Conservation (phyloP, 2,797 vertebrate species). For the Coluber constrictor region DNA sequence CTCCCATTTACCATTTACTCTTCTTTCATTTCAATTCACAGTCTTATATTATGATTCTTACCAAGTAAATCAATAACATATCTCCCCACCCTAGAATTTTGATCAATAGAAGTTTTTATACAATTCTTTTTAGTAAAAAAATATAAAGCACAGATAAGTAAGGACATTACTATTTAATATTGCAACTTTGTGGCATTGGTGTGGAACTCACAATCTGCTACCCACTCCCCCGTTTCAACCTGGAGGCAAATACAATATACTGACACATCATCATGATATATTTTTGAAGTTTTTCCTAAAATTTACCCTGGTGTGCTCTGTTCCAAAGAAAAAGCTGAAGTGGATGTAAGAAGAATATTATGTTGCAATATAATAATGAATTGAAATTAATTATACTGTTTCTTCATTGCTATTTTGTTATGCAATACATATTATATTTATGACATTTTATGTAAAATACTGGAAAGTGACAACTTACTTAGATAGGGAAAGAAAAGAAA, state of each 20-base stretch:
- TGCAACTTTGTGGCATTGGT: neutral
- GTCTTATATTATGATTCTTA: too few species aligned
- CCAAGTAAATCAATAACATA: too few species aligned
- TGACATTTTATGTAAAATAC: neutral
- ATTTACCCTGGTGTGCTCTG: neutral
- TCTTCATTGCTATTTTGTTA: neutral
- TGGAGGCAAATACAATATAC: neutral
- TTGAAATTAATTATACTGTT: neutral
- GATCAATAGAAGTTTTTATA: too few species aligned
- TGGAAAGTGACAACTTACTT: neutral
- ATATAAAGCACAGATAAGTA: neutral
- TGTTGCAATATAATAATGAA: constrained; percentile 7
- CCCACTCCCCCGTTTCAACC: neutral
- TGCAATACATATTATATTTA: neutral
- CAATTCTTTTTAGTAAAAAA: too few species aligned
- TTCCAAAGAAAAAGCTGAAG: constrained; percentile 3
- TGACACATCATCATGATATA: neutral
- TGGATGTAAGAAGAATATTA: neutral
- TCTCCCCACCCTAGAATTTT: too few species aligned
- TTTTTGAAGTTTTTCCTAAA: neutral
- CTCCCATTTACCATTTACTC: too few species aligned
- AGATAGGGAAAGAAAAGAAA: neutral
- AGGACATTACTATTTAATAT: neutral
- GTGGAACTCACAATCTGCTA: neutral
- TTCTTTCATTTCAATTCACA: too few species aligned